Conservation (phyloP, 2,888 invertebrate species). For the Taenaris catops region DNA sequence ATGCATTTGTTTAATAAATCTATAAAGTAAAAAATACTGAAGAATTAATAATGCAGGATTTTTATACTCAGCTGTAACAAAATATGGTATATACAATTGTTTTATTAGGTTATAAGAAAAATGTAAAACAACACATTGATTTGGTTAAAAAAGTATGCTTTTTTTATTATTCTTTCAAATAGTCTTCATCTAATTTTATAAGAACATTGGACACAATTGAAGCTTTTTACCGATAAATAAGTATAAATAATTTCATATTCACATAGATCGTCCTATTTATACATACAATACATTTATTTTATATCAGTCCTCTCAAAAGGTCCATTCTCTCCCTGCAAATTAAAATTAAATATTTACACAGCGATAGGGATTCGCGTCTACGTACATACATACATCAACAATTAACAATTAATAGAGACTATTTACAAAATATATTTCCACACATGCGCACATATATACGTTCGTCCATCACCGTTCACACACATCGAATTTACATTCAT, state of each 20-base stretch:
- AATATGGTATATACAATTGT: too few species aligned
- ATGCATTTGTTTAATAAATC: too few species aligned
- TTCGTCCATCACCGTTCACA: conserved; percentile 57
- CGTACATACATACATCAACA: conserved; percentile 79
- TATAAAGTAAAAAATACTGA: too few species aligned
- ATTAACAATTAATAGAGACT: conserved; percentile 79
- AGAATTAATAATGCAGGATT: too few species aligned
- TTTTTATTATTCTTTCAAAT: conserved; percentile 80
- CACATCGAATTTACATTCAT: conserved; percentile 56
- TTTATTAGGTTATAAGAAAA: conserved; percentile 1
- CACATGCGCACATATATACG: conserved; percentile 32
- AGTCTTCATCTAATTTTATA: conserved; percentile 80
- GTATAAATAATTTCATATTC: conserved; percentile 80
- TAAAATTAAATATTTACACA: conserved; percentile 77
- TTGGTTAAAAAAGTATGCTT: conserved; percentile 80
- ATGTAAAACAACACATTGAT: conserved; percentile 49
- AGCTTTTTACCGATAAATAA: conserved; percentile 80
- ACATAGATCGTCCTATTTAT: conserved; percentile 78
- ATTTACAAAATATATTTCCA: conserved; percentile 74
- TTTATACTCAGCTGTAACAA: too few species aligned
- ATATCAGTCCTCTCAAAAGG: conserved; percentile 81
- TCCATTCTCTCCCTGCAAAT: conserved; percentile 80
- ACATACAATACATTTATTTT: conserved; percentile 79
- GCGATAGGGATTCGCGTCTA: conserved; percentile 79
- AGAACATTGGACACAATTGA: conserved; percentile 80